Conservation (phyloP, 2,113 vertebrate genomes). For the Strix aluco region DNA sequence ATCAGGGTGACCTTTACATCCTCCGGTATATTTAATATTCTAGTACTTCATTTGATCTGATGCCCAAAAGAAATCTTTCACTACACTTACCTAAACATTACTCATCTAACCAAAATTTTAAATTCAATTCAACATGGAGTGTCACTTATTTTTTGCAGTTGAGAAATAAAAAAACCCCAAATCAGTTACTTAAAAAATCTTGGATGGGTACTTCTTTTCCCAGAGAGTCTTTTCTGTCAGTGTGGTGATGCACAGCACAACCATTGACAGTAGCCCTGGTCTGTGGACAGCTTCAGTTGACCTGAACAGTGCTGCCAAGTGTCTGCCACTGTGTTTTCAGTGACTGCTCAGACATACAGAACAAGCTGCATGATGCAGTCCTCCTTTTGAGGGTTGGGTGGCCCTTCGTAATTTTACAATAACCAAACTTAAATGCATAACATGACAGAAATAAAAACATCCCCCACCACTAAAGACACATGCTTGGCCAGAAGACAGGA, state of each 20-base stretch:
- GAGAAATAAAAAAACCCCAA: neutral
- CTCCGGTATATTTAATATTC: neutral
- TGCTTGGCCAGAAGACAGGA: neutral
- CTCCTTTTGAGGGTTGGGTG: neutral
- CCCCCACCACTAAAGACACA: neutral
- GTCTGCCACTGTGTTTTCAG: rapidly evolving
- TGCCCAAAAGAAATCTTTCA: neutral
- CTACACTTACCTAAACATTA: neutral
- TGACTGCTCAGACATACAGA: neutral
- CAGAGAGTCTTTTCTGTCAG: neutral
- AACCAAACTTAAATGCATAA: neutral
- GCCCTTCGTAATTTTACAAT: neutral
- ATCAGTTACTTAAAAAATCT: neutral
- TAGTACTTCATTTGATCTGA: neutral
- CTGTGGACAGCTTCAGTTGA: neutral
- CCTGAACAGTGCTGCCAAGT: rapidly evolving
- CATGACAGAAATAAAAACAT: neutral
- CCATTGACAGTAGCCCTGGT: neutral
- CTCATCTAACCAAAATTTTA: neutral
- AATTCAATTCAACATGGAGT: neutral
- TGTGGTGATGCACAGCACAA: neutral
- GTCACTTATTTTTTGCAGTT: neutral
- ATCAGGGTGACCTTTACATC: neutral
- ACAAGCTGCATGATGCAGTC: neutral
- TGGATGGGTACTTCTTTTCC: neutral